phyloP scores from a whole-genome alignment of 2,797 vertebrate genomes.

The Hippoglossus hippoglossus region DNA sequence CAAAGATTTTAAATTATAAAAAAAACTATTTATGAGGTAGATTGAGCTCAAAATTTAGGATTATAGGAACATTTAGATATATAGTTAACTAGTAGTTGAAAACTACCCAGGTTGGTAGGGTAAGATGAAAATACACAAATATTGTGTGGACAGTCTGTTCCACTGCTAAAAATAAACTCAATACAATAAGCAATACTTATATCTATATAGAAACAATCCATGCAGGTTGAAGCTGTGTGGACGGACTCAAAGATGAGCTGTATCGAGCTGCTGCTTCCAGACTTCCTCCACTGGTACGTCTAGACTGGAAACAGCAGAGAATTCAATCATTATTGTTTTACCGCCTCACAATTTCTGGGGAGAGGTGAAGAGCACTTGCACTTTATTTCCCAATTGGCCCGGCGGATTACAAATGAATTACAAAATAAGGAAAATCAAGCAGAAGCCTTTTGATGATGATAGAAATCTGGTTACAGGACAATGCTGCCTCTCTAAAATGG shows the following conservation, averaged over 20 bases:
- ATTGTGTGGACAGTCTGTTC: not conserved
- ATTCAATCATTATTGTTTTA: conserved; percentile 8
- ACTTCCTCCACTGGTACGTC: not conserved
- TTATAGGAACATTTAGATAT: too few relatives aligned
- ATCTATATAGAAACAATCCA: too few relatives aligned
- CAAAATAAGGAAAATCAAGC: not conserved
- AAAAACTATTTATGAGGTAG: too few relatives aligned
- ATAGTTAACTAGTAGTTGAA: too few relatives aligned
- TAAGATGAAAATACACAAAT: not conserved
- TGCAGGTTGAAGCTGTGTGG: not conserved
- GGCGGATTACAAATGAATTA: not conserved
- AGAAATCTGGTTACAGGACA: not conserved
- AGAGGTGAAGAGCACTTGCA: conserved; percentile 14
- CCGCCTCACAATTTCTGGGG: not conserved
- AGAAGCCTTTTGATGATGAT: not conserved
- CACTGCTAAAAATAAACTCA: not conserved
- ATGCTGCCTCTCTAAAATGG: not conserved
- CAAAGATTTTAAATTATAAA: too few relatives aligned
- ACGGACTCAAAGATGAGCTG: not conserved
- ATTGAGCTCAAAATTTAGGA: too few relatives aligned
- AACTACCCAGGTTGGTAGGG: too few relatives aligned
- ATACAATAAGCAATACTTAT: not conserved
- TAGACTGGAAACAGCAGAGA: conserved; percentile 1
- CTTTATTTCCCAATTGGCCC: conserved; percentile 26
- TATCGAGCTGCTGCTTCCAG: not conserved